phyloP scores from a whole-genome alignment of 2,113 vertebrate genomes.

The Lepus timidus region DNA sequence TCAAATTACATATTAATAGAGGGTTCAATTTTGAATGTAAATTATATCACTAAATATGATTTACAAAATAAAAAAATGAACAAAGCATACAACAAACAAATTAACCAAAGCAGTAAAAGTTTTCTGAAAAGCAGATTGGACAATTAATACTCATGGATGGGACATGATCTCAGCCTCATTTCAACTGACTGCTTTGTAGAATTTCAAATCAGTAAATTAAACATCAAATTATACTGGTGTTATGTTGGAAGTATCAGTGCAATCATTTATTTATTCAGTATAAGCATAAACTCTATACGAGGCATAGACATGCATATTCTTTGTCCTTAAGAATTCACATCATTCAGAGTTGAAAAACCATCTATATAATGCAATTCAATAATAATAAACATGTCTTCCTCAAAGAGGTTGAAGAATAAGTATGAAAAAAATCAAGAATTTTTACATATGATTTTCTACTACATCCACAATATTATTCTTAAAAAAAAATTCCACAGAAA shows the following conservation, averaged over 20 bases:
- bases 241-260: neutral
- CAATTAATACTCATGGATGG: neutral
- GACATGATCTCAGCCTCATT: neutral
- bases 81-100: neutral
- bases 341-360: neutral
- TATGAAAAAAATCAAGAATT: neutral
- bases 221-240: neutral
- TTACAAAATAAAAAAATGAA: slow-evolving; percentile 14
- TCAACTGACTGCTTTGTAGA: neutral
- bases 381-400: neutral
- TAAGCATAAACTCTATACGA: neutral
- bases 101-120: neutral
- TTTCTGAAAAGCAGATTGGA: neutral
- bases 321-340: neutral
- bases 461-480: neutral
- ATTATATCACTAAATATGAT: neutral
- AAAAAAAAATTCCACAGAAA: neutral
- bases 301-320: neutral
- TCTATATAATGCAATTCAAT: neutral
- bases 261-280: neutral
- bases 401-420: neutral
- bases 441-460: neutral
- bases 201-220: neutral
- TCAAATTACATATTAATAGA: neutral
- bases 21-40: neutral